phyloP scores from a whole-genome alignment of 2,797 vertebrate species.

The Sebastes kiyomatsui region DNA sequence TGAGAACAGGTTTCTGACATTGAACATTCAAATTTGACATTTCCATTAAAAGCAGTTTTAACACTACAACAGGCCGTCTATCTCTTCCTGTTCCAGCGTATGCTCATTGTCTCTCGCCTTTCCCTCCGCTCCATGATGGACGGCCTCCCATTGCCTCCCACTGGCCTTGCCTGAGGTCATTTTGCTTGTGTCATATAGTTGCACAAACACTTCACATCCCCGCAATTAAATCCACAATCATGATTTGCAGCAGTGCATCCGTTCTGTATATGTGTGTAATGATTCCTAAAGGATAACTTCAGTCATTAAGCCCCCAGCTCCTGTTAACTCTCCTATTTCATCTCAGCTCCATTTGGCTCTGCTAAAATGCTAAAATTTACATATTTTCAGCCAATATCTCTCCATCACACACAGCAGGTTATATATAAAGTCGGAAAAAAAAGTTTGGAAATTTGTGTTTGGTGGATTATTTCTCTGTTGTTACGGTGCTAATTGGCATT shows the following conservation, averaged over 20 bases:
- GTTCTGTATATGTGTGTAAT: background rate
- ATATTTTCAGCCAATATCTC: background rate
- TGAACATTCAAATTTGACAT: background rate
- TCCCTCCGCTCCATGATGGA: conserved; percentile 44
- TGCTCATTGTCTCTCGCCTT: background rate
- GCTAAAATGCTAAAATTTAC: background rate
- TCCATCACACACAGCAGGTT: background rate
- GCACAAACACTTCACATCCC: conserved; percentile 31
- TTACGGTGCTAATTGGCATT: too few relatives aligned
- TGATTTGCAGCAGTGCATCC: background rate
- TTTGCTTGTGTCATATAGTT: conserved; percentile 19
- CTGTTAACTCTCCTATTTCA: background rate
- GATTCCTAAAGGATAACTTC: background rate
- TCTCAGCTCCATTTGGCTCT: background rate
- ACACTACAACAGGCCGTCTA: rapidly evolving
- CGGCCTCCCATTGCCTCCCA: conserved; percentile 31
- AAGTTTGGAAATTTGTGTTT: too few relatives aligned
- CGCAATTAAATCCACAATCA: conserved; percentile 19
- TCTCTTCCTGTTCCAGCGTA: background rate
- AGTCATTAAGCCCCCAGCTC: background rate
- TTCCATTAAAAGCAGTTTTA: background rate
- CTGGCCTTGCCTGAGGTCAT: conserved; percentile 33
- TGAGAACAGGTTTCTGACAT: background rate
- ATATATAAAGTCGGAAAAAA: too few relatives aligned
- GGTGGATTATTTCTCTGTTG: too few relatives aligned